These are phyloP conservation scores for Ceyx melanurus DNA, from an alignment of 2,113 vertebrate genomes.

Conservation along the genomic window DNA sequence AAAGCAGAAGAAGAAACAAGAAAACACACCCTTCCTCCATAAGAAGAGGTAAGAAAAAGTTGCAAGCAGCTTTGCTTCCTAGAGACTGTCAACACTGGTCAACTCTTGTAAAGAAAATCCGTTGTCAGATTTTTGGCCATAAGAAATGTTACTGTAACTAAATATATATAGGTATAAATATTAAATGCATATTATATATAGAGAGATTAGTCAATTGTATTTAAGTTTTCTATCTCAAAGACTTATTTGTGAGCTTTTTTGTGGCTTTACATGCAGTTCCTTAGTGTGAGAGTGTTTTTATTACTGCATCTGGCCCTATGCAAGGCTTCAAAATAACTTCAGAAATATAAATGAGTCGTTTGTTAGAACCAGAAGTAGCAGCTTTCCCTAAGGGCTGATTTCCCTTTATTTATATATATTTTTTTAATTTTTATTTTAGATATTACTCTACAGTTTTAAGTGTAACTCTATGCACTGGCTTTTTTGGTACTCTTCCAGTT, in stretches of 20 bases:
- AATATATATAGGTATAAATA: not conserved
- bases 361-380: constrained; percentile 29
- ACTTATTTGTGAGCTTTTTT: not conserved
- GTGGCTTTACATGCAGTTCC: not conserved
- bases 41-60: not conserved
- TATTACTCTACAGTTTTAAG: not conserved
- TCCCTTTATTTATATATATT: not conserved
- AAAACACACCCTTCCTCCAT: not conserved
- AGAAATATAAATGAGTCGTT: constrained; percentile 55
- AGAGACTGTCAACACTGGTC: not conserved
- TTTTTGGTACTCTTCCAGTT: not conserved
- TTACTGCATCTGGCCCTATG: not conserved
- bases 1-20: not conserved
- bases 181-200: not conserved
- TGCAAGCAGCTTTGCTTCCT: not conserved
- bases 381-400: not conserved
- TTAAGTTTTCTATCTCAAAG: not conserved
- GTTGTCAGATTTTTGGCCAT: not conserved
- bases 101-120: not conserved
- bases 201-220: not conserved
- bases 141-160: not conserved
- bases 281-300: not conserved
- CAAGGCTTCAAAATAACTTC: constrained; percentile 1
- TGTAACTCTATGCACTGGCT: not conserved
- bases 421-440: not conserved